Evolutionary conservation across 2,113 vertebrate species (phyloP).

Genomic region (Labeo catla): DNA sequence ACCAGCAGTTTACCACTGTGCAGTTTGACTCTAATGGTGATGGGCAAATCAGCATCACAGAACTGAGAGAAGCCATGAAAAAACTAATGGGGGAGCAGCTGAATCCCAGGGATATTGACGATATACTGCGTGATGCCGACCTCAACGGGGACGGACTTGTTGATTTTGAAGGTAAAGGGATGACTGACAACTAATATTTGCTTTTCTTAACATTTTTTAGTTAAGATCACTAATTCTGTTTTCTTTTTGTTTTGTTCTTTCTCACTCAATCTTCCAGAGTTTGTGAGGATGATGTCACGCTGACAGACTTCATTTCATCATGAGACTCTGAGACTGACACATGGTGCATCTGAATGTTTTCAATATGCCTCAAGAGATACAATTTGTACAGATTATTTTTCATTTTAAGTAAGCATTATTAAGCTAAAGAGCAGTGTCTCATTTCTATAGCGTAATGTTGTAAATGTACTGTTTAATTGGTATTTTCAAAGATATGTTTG

Average conservation of each 20-base stretch:
- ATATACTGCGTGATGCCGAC: slow-evolving; percentile 89
- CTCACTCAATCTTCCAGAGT: slow-evolving; percentile 66
- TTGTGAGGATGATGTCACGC: slow-evolving; percentile 83
- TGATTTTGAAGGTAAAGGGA: slow-evolving; percentile 88
- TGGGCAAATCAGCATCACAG: slow-evolving; percentile 86
- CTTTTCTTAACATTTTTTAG: background rate
- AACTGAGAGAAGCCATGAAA: slow-evolving; percentile 83
- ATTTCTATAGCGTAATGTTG: slow-evolving; percentile 41
- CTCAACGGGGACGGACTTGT: slow-evolving; percentile 91
- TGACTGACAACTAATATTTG: background rate
- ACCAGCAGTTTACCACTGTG: background rate
- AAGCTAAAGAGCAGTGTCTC: background rate
- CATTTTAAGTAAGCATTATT: background rate
- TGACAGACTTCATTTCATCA: slow-evolving; percentile 58
- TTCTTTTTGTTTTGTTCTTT: slow-evolving; percentile 23
- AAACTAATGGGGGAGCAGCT: slow-evolving; percentile 91
- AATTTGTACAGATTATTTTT: background rate
- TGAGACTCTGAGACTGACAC: background rate
- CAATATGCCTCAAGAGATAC: background rate
- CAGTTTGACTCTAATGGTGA: slow-evolving; percentile 94
- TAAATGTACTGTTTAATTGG: slow-evolving; percentile 11
- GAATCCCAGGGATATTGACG: slow-evolving; percentile 87
- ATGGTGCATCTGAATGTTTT: slow-evolving; percentile 4
- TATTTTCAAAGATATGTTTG: slow-evolving; percentile 7
- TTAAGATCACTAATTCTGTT: background rate